phyloP scores from a whole-genome alignment of 1,140 invertebrate species.

The Drosophila pachea region DNA sequence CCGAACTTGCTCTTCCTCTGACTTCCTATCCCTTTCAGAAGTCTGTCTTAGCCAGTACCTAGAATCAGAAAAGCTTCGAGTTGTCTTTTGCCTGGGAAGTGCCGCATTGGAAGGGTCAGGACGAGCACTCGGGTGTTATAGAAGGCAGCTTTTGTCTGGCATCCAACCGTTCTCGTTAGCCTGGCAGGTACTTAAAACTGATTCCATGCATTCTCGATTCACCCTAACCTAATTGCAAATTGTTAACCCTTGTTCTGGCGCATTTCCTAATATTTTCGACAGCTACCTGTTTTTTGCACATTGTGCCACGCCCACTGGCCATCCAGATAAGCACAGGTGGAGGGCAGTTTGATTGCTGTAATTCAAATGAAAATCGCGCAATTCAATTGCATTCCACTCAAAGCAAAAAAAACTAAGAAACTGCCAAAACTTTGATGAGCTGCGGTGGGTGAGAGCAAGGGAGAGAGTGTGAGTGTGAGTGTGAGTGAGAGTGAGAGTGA shows the following conservation, averaged over 20 bases:
- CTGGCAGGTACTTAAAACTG: neutral
- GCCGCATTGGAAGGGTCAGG: no score
- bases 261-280: neutral
- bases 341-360: slow-evolving; percentile 51
- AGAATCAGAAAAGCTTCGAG: no score
- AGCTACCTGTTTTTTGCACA: neutral
- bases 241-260: neutral
- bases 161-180: no score
- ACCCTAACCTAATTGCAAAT: slow-evolving; percentile 3
- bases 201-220: neutral
- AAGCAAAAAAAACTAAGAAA: slow-evolving; percentile 4
- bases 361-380: slow-evolving; percentile 73
- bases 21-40: no score
- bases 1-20: no score
- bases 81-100: no score
- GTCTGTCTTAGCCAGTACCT: no score
- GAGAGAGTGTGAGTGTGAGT: slow-evolving; percentile 44
- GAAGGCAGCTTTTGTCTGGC: no score
- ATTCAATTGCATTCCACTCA: slow-evolving; percentile 72
- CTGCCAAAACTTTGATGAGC: slow-evolving; percentile 64
- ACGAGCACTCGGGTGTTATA: no score
- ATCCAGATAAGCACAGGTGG: neutral
- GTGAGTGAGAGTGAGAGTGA: no score
- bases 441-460: slow-evolving; percentile 39
- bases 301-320: neutral